Percentiles rank a stretch among this genome's conserved stretches.
These are phyloP conservation scores for Sapayoa aenigma DNA, from an alignment of 2,113 vertebrate species.

Conservation along the genomic window DNA sequence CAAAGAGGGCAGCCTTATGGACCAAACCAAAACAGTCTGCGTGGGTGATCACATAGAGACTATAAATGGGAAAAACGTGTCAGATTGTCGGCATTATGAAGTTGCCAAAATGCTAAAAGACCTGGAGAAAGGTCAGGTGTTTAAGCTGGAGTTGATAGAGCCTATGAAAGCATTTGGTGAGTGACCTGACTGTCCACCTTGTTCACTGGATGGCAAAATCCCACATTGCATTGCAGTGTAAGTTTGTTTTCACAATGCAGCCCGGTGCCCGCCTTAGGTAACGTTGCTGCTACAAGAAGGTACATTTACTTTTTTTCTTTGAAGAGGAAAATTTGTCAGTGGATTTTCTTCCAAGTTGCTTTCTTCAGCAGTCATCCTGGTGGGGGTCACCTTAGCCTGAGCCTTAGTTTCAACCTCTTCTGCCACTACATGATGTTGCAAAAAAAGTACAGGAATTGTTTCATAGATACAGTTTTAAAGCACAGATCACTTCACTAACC, in stretches of 20 bases:
- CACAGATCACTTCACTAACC: not conserved
- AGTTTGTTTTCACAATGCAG: not conserved
- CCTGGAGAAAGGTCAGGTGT: slow-evolving; percentile 79
- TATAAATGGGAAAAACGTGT: slow-evolving; percentile 86
- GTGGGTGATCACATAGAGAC: slow-evolving; percentile 92
- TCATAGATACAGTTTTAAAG: not conserved
- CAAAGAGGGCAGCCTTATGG: slow-evolving; percentile 87
- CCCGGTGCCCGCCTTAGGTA: not conserved
- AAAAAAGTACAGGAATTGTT: not conserved
- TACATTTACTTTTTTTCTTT: not conserved
- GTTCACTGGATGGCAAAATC: not conserved
- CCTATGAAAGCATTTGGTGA: slow-evolving; percentile 97
- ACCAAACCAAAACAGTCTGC: slow-evolving; percentile 83
- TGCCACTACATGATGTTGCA: not conserved
- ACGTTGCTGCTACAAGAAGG: not conserved
- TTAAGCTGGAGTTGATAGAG: slow-evolving; percentile 89
- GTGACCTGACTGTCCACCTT: slow-evolving; percentile 47
- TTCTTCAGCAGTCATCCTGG: not conserved
- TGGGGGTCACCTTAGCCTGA: not conserved
- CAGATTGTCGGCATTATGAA: slow-evolving; percentile 87
- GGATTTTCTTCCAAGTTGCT: not conserved
- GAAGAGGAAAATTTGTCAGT: not conserved
- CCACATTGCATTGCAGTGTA: not conserved
- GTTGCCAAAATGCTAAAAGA: slow-evolving; percentile 94
- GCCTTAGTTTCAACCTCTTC: not conserved